Conservation (phyloP, 2,888 invertebrate genomes). For the Cremastinae sp. region DNA sequence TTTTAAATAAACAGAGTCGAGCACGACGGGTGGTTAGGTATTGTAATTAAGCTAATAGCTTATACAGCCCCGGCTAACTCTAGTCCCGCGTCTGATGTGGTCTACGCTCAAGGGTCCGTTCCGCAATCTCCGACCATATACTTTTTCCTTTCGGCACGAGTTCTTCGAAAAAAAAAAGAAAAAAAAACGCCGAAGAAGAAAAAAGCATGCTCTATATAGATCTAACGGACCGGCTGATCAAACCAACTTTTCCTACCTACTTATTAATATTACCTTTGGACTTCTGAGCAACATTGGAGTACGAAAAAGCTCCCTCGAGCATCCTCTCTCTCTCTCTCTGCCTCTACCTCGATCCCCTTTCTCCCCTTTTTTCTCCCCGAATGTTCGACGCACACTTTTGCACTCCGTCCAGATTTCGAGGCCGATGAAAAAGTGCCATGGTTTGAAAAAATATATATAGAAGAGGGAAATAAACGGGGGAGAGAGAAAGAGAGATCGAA, state of each 20-base stretch:
- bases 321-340: neutral
- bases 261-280: slow-evolving; percentile 78
- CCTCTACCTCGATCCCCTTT: no score
- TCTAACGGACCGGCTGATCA: slow-evolving; percentile 72
- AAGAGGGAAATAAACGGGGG: slow-evolving; percentile 3
- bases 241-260: slow-evolving; percentile 79
- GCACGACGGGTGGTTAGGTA: slow-evolving; percentile 75
- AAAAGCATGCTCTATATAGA: slow-evolving; percentile 57
- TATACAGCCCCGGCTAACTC: slow-evolving; percentile 73
- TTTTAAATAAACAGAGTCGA: slow-evolving; percentile 78
- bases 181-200: slow-evolving; percentile 17
- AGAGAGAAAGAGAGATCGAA: slow-evolving; percentile 16
- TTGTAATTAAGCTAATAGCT: slow-evolving; percentile 81
- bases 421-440: slow-evolving; percentile 16
- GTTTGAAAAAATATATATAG: neutral
- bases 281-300: slow-evolving; percentile 21
- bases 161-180: slow-evolving; percentile 6
- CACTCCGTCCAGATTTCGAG: slow-evolving; percentile 48
- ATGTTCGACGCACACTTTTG: slow-evolving; percentile 41
- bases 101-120: slow-evolving; percentile 57
- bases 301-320: slow-evolving; percentile 14
- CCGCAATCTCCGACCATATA: slow-evolving; percentile 43
- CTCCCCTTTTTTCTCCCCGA: slow-evolving; percentile 10
- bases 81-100: slow-evolving; percentile 76
- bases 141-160: slow-evolving; percentile 6